These are phyloP conservation scores for Oceanodroma leucorhoa DNA, from an alignment of 2,797 vertebrate species.

Conservation along the genomic window DNA sequence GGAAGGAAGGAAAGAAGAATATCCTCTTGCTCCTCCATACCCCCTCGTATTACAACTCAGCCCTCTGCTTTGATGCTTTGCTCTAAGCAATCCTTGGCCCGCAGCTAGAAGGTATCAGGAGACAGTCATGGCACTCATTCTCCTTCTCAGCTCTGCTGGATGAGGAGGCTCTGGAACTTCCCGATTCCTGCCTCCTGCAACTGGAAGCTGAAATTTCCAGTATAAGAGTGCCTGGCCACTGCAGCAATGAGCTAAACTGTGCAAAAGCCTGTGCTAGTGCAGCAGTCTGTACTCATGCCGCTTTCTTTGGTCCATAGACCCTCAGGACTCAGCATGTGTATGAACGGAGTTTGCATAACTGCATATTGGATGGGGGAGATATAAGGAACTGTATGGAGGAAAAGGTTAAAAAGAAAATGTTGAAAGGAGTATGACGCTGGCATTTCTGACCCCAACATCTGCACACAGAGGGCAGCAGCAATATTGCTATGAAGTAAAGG, in stretches of 20 bases:
- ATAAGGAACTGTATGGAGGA: not conserved
- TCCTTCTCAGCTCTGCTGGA: not conserved
- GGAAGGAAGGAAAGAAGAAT: slow-evolving; percentile 23
- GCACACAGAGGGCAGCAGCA: not conserved
- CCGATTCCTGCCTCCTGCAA: not conserved
- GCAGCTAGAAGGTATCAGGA: not conserved
- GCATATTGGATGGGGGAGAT: not conserved
- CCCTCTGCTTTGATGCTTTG: not conserved
- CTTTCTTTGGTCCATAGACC: not conserved
- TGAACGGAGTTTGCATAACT: not conserved
- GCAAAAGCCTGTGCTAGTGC: not conserved
- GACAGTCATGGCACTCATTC: not conserved
- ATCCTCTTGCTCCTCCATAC: not conserved
- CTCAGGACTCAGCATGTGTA: not conserved
- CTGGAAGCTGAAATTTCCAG: not conserved
- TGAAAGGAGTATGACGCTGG: not conserved
- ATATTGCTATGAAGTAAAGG: not conserved
- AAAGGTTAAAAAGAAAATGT: not conserved
- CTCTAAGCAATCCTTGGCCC: not conserved
- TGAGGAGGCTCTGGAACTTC: not conserved
- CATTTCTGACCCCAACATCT: not conserved
- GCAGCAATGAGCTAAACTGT: not conserved
- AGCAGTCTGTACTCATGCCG: accelerated
- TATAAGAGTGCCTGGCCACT: not conserved
- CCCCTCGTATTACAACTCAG: not conserved